phyloP scores from a whole-genome alignment of 2,797 vertebrate species.

The Macroramphosus scolopax region DNA sequence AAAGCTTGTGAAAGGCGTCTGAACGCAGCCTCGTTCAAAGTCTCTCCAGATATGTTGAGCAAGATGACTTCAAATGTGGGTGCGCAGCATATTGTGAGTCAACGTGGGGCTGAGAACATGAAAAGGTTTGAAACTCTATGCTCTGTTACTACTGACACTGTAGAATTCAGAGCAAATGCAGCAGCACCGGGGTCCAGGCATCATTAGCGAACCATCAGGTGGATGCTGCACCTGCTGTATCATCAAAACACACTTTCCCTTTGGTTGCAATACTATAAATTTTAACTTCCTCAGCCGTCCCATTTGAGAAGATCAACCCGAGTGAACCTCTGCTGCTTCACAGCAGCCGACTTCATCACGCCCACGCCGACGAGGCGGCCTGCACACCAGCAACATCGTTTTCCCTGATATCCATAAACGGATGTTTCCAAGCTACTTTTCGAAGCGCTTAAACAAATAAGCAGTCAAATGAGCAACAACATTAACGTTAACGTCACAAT shows the following conservation, averaged over 20 bases:
- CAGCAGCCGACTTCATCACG: constrained; percentile 30
- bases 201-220: background rate
- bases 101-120: too few species aligned
- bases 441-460: constrained; percentile 87
- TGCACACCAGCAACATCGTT: constrained; percentile 48
- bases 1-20: too few species aligned
- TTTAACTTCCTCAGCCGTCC: background rate
- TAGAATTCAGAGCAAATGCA: constrained; percentile 15
- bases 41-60: too few species aligned
- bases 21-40: too few species aligned
- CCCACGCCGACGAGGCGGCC: constrained; percentile 33
- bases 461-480: constrained; percentile 92
- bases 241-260: too few species aligned
- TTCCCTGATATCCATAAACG: constrained; percentile 73
- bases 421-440: constrained; percentile 67
- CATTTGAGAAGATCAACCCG: constrained; percentile 13
- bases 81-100: too few species aligned
- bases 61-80: too few species aligned
- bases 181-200: too few species aligned
- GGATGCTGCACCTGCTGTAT: too few species aligned
- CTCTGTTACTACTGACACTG: too few species aligned
- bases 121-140: too few species aligned
- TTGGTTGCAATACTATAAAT: too few species aligned
- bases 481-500: constrained; percentile 79
- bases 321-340: constrained; percentile 12